A percentile compares a stretch with the other conserved stretches of the same genome.
Conservation (phyloP, 2,113 vertebrate species). For the Connochaetes taurinus region DNA sequence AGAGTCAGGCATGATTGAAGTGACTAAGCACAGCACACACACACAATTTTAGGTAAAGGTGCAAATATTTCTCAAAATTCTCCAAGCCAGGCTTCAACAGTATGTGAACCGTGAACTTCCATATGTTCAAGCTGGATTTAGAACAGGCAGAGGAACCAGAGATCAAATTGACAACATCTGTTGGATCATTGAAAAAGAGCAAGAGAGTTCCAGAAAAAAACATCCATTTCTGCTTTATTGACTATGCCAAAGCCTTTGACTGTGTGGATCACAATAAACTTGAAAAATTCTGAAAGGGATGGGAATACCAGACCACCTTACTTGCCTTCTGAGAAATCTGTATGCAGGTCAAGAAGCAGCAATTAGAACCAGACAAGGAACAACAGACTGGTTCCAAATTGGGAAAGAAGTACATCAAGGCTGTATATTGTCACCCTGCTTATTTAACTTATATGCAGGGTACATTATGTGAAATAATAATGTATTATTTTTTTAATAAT, state of each 20-base stretch:
- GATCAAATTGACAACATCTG: background rate
- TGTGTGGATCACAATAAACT: background rate
- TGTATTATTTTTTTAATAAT: background rate
- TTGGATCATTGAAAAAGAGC: background rate
- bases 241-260: background rate
- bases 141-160: background rate
- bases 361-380: background rate
- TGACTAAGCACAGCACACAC: background rate
- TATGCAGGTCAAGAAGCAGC: background rate
- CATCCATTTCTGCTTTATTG: background rate
- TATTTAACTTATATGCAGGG: background rate
- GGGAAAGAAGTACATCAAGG: background rate
- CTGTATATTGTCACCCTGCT: background rate
- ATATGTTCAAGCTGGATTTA: background rate
- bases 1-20: background rate
- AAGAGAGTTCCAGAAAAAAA: background rate
- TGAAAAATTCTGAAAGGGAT: background rate
- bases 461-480: background rate
- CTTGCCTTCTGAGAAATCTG: background rate
- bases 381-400: background rate
- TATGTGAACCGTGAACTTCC: background rate
- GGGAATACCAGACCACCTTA: background rate
- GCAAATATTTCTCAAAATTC: background rate
- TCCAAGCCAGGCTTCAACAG: background rate
- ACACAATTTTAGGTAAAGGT: background rate